phyloP scores from a whole-genome alignment of 2,888 invertebrate genomes.

The Drosophila prolongata region DNA sequence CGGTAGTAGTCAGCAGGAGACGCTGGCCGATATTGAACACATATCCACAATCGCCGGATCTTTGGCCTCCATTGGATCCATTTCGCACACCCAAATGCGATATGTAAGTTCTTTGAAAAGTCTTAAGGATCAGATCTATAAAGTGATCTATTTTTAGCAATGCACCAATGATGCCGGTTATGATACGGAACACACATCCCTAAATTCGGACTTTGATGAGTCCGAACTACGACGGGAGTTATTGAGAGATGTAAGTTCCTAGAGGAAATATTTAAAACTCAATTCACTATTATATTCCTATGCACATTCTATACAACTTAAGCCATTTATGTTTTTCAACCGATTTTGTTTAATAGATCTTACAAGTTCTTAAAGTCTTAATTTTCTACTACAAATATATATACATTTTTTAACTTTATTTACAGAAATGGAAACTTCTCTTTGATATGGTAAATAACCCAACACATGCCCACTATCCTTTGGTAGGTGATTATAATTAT shows the following conservation, averaged over 20 bases:
- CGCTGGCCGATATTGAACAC: constrained; percentile 87
- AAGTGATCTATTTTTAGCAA: constrained; percentile 52
- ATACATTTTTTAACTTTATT: background rate
- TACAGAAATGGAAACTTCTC: constrained; percentile 94
- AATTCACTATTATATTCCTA: too few relatives aligned
- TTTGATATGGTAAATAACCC: constrained; percentile 90
- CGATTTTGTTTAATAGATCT: too few relatives aligned
- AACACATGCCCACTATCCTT: too few relatives aligned
- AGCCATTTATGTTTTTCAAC: too few relatives aligned
- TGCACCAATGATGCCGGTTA: constrained; percentile 87
- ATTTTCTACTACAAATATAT: too few relatives aligned
- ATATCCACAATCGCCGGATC: constrained; percentile 91
- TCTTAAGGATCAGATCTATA: background rate
- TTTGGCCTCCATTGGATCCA: constrained; percentile 86
- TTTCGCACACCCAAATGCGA: constrained; percentile 85
- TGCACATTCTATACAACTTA: too few relatives aligned
- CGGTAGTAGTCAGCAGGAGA: constrained; percentile 85
- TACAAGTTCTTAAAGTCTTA: too few relatives aligned
- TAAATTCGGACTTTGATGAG: constrained; percentile 92
- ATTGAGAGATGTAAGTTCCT: constrained; percentile 91
- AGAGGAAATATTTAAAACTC: too few relatives aligned
- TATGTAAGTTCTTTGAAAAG: constrained; percentile 64
- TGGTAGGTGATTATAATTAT: background rate
- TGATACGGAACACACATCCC: constrained; percentile 92
- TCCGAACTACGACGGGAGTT: constrained; percentile 90